These are phyloP conservation scores for Hyles vespertilio DNA, from an alignment of 1,140 invertebrate genomes.

Conservation along the genomic window DNA sequence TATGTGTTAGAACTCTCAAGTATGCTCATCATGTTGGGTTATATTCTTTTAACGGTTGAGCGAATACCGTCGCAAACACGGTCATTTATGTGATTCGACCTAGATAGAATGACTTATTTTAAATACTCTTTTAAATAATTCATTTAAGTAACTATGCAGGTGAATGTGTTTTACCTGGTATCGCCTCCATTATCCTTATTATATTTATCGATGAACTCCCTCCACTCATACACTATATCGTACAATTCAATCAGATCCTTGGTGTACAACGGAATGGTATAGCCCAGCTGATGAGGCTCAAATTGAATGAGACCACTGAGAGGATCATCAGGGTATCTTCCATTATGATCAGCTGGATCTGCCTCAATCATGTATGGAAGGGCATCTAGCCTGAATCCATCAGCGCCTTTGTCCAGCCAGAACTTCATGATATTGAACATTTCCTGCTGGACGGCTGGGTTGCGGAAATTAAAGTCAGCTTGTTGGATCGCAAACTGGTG, in stretches of 20 bases:
- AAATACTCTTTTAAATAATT: too few relatives aligned
- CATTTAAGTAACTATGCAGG: too few relatives aligned
- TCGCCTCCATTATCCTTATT: conserved; percentile 64
- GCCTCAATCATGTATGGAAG: conserved; percentile 80
- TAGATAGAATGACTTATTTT: too few relatives aligned
- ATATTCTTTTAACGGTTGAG: too few relatives aligned
- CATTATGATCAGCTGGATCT: conserved; percentile 64
- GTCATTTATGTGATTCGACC: too few relatives aligned
- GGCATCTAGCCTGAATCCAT: conserved; percentile 84
- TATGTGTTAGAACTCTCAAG: neutral
- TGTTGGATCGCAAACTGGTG: conserved; percentile 81
- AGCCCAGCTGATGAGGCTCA: conserved; percentile 63
- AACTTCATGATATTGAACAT: conserved; percentile 77
- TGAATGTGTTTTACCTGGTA: conserved; percentile 38
- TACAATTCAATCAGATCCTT: conserved; percentile 77
- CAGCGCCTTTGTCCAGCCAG: conserved; percentile 82
- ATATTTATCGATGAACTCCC: conserved; percentile 76
- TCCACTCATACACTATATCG: conserved; percentile 78
- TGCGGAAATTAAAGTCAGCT: conserved; percentile 84
- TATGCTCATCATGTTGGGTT: too few relatives aligned
- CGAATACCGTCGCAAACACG: too few relatives aligned
- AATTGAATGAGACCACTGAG: conserved; percentile 51
- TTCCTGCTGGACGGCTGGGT: conserved; percentile 72
- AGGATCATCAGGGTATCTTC: conserved; percentile 78
- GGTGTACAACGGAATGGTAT: conserved; percentile 78